phyloP scores from a whole-genome alignment of 2,888 invertebrate species.

The Bruchidius siliquastri region DNA sequence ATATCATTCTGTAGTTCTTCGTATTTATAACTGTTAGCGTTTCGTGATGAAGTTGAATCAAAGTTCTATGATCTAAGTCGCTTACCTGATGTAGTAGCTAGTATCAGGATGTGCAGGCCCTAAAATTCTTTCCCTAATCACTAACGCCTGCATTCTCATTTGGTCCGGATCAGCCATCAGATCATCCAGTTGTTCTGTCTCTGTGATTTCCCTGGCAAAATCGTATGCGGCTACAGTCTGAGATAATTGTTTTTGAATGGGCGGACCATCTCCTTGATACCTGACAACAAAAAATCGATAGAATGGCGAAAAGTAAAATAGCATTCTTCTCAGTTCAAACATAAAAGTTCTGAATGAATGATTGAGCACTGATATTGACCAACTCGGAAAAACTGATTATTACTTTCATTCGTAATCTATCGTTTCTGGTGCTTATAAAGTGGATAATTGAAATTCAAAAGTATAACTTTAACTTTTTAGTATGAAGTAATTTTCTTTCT shows the following conservation, averaged over 20 bases:
- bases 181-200: slow-evolving; percentile 75
- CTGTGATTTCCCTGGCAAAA: slow-evolving; percentile 76
- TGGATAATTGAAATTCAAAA: no score
- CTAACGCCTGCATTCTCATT: slow-evolving; percentile 92
- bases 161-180: slow-evolving; percentile 90
- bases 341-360: no score
- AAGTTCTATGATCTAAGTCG: neutral
- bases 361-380: no score
- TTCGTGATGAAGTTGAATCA: no score
- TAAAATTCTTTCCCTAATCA: slow-evolving; percentile 87
- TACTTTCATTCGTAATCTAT: no score
- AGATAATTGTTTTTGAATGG: slow-evolving; percentile 68
- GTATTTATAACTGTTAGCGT: no score
- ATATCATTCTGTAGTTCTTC: no score
- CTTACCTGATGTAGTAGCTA: slow-evolving; percentile 76
- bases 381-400: no score
- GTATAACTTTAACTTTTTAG: no score
- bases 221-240: slow-evolving; percentile 82
- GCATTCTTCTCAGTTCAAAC: no score
- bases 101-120: slow-evolving; percentile 94
- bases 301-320: neutral
- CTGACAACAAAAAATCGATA: slow-evolving; percentile 19
- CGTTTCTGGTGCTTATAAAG: no score
- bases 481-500: no score
- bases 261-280: slow-evolving; percentile 52